A percentile compares a stretch with the other conserved stretches of the same genome.
These are phyloP conservation scores for Leptinotarsa haldemani DNA, from an alignment of 2,888 invertebrate species.

Conservation along the genomic window DNA sequence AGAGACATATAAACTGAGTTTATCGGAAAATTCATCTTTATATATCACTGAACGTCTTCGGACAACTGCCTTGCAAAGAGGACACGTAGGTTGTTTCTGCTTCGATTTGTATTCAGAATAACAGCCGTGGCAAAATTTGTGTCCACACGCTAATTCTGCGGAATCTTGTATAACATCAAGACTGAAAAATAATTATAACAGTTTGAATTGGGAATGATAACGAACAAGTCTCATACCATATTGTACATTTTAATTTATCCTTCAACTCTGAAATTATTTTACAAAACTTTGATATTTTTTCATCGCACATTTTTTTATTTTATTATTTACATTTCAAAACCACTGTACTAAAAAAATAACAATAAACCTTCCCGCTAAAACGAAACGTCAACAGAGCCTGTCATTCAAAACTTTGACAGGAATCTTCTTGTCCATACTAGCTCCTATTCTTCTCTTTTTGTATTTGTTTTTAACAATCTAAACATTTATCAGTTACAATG, in stretches of 20 bases:
- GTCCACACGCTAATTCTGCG: constrained; percentile 39
- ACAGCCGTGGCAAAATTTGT: constrained; percentile 38
- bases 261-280: constrained; percentile 11
- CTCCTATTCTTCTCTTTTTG: background rate
- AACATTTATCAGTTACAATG: no score
- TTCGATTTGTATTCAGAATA: constrained; percentile 30
- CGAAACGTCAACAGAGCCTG: background rate
- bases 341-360: background rate
- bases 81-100: constrained; percentile 31
- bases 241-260: constrained; percentile 27
- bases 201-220: background rate
- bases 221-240: constrained; percentile 26
- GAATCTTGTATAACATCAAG: constrained; percentile 38
- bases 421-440: background rate
- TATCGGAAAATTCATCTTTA: constrained; percentile 33
- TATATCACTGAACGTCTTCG: constrained; percentile 34
- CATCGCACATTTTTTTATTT: background rate
- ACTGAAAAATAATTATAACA: constrained; percentile 34
- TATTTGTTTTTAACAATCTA: no score
- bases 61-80: constrained; percentile 36
- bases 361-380: background rate
- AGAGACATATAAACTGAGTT: constrained; percentile 34
- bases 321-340: background rate
- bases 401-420: background rate
- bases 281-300: background rate